Evolutionary conservation across 2,888 invertebrate genomes (phyloP).

Genomic region (Aleiodes alternator): DNA sequence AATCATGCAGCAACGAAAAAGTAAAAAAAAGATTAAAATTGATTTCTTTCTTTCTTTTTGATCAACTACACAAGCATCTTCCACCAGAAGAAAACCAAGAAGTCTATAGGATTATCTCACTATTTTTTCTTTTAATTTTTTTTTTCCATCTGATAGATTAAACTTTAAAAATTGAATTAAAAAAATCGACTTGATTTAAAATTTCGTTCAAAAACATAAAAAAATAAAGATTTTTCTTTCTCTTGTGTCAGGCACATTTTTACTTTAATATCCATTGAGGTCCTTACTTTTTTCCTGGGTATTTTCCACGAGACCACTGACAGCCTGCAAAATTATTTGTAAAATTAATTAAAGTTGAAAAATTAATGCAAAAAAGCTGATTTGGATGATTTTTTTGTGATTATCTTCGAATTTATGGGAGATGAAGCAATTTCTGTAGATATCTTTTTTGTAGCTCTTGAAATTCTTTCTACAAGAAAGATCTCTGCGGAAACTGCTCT

Average conservation of each 20-base stretch:
- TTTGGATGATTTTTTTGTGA: constrained; percentile 14
- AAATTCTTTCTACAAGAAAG: background rate
- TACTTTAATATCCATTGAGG: constrained; percentile 73
- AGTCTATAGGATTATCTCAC: too few species aligned
- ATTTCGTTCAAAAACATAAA: constrained; percentile 59
- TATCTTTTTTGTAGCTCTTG: too few species aligned
- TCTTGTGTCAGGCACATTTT: constrained; percentile 50
- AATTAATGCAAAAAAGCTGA: constrained; percentile 59
- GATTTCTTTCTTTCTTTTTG: too few species aligned
- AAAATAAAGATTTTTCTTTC: constrained; percentile 56
- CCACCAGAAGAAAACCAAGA: too few species aligned
- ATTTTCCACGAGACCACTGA: constrained; percentile 87
- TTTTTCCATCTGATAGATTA: background rate
- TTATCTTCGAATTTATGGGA: too few species aligned
- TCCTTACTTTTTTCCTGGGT: constrained; percentile 87
- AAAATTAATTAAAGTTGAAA: too few species aligned
- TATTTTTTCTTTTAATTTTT: background rate
- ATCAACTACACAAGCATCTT: too few species aligned
- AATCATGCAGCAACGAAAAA: constrained; percentile 39
- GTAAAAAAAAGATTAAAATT: constrained; percentile 50
- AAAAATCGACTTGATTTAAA: constrained; percentile 51
- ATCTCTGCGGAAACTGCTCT: background rate
- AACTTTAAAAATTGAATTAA: constrained; percentile 10
- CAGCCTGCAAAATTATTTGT: constrained; percentile 79
- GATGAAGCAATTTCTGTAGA: too few species aligned